Evolutionary conservation across 2,113 vertebrate genomes (phyloP), one percentile per base, ranked within the genome.

Genomic region (Cynocephalus volans): DNA sequence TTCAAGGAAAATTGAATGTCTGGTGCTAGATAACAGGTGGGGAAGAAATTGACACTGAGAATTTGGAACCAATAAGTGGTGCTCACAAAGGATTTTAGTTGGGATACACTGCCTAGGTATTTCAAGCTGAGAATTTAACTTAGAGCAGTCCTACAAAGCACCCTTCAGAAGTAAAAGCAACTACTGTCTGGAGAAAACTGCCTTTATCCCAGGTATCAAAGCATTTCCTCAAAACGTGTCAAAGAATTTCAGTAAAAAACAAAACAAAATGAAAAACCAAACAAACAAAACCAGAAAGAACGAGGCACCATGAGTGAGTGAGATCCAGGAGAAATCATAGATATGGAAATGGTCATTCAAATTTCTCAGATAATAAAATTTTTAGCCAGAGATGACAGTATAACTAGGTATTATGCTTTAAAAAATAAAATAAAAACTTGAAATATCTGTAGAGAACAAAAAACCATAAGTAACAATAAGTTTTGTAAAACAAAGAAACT

Each of bases 121-220:
- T 75, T 94, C 23, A 45, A 83, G 48, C 45, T 84, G 70, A 95
- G 50, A 41, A 50, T 95, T 90, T 58, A 41, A 95, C 70, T 95
- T 76, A 60, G 50, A 60, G 52, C 50, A 85, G 41, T 50, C 4
- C 9, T 79, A 41, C 41, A 77, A 77, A 26, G 21, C 23, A 8
- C 11, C n/a, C 52, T 23, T 17, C 48, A 48, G 70, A 52, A 60
- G 24, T 41, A 36, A 62, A 62, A 17, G 54, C 48, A 31, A 88
- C 54, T 33, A 41, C 28, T 72, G 18, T 54, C 65, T 54, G 76
- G 87, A 52, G 23, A 48, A 62, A 88, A 36, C 70, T 60, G 50
- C 36, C 48, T 84, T 64, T 13, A 58, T 60, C 50, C 28, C 52
- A 50, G 41, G 23, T n/a, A 41, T 90, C 52, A 58, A 87, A 77